A percentile compares a stretch with the other conserved stretches of the same genome.
phyloP scores from a whole-genome alignment of 2,888 invertebrate genomes.

The Phymatocera aterrima region DNA sequence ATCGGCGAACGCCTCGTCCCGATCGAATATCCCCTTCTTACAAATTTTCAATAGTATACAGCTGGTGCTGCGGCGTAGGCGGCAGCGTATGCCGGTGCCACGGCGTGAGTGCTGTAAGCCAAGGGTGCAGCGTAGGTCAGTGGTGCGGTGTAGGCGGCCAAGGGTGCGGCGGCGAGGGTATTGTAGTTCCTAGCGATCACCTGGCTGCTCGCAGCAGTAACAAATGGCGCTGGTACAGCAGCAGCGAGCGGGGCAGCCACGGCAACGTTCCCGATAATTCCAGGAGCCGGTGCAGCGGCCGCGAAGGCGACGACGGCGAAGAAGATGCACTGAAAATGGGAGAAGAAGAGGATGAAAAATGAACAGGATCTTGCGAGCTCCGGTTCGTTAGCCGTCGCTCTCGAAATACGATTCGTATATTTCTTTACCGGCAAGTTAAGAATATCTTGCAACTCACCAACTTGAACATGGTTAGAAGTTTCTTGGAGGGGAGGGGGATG shows the following conservation, averaged over 20 bases:
- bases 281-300: slow-evolving; percentile 59
- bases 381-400: too few species aligned
- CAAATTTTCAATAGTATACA: not conserved
- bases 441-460: slow-evolving; percentile 9
- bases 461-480: slow-evolving; percentile 30
- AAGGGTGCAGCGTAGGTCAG: slow-evolving; percentile 74
- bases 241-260: slow-evolving; percentile 59
- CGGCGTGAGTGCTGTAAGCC: slow-evolving; percentile 63
- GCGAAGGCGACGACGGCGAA: slow-evolving; percentile 72
- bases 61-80: slow-evolving; percentile 14
- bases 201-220: slow-evolving; percentile 82
- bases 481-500: not conserved
- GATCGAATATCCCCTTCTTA: too few species aligned
- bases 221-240: slow-evolving; percentile 73
- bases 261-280: too few species aligned
- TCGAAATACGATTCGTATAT: too few species aligned
- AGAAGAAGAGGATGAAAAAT: too few species aligned
- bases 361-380: not conserved
- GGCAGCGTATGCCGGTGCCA: slow-evolving; percentile 51
- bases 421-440: too few species aligned
- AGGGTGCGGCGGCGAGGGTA: slow-evolving; percentile 76
- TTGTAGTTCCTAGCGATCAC: slow-evolving; percentile 81
- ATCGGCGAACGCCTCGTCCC: not conserved
- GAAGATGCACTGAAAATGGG: slow-evolving; percentile 68
- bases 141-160: slow-evolving; percentile 74